Conservation (phyloP, 2,797 vertebrate genomes). For the Syndactyla subalaris region DNA sequence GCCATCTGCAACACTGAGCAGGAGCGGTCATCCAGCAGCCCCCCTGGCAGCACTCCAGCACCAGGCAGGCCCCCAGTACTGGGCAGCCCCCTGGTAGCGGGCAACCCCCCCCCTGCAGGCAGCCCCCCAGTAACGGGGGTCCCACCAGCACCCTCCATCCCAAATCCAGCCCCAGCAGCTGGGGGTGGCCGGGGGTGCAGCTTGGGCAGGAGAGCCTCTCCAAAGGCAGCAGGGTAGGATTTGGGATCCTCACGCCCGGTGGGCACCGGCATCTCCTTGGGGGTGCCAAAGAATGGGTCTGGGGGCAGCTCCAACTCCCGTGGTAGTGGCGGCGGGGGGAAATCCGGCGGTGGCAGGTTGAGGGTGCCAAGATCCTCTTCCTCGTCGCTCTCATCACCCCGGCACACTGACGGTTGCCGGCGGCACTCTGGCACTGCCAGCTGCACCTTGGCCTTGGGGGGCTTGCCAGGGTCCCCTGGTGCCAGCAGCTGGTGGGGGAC, state of each 20-base stretch:
- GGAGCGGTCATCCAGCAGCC: constrained; percentile 88
- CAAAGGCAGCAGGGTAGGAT: not conserved
- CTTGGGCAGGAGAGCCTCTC: constrained; percentile 67
- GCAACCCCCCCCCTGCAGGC: not conserved
- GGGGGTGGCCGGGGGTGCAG: constrained; percentile 63
- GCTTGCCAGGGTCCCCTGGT: constrained; percentile 78
- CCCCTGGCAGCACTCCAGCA: not conserved
- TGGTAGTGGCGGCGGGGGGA: constrained; percentile 91
- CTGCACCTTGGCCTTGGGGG: constrained; percentile 83
- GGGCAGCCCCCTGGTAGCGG: not conserved
- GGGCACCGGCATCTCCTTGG: constrained; percentile 50
- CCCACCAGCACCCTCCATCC: constrained; percentile 6
- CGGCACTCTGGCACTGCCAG: constrained; percentile 64
- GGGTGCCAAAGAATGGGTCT: not conserved
- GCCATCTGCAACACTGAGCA: constrained; percentile 98
- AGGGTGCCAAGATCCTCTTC: constrained; percentile 83
- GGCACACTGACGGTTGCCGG: constrained; percentile 39
- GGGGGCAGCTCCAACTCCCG: constrained; percentile 69
- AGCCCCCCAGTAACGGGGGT: not conserved
- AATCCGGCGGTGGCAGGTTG: constrained; percentile 92
- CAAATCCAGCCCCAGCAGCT: not conserved
- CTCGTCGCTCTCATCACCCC: constrained; percentile 82
- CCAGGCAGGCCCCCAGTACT: not conserved
- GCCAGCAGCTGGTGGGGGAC: constrained; percentile 89
- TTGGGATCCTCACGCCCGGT: constrained; percentile 3